Evolutionary conservation across 1,140 invertebrate genomes (phyloP).

Genomic region (Stegodyphus dumicola): DNA sequence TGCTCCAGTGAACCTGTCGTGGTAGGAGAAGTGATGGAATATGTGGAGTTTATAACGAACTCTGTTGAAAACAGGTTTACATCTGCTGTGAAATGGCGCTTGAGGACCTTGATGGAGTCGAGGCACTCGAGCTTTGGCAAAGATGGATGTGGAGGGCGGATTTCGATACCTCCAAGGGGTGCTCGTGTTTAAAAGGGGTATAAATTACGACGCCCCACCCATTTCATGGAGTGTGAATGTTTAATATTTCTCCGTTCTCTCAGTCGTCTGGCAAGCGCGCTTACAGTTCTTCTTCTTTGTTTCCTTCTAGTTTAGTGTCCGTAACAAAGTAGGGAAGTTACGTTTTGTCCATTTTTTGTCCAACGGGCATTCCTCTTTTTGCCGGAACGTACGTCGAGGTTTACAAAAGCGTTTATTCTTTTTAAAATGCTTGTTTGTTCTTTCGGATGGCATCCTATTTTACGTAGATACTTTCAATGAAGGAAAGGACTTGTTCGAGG

Average conservation of each 20-base stretch:
- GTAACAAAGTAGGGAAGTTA: too few species aligned
- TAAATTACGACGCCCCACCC: constrained; percentile 7
- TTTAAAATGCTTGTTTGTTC: too few species aligned
- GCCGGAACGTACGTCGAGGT: too few species aligned
- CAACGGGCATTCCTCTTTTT: too few species aligned
- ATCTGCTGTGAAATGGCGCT: constrained; percentile 53
- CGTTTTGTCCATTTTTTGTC: too few species aligned
- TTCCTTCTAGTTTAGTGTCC: too few species aligned
- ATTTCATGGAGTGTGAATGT: constrained; percentile 29
- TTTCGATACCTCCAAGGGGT: not conserved
- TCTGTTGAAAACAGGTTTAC: constrained; percentile 52
- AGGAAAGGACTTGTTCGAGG: too few species aligned
- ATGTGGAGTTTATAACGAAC: constrained; percentile 52
- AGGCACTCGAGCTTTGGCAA: constrained; percentile 1
- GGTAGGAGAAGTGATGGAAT: constrained; percentile 36
- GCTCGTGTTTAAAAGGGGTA: constrained; percentile 7
- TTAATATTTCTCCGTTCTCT: not conserved
- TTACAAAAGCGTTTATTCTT: too few species aligned
- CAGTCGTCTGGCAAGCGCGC: too few species aligned
- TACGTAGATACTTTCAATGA: too few species aligned
- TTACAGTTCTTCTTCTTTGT: too few species aligned
- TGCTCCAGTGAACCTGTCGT: constrained; percentile 32
- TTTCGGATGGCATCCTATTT: too few species aligned
- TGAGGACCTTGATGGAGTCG: constrained; percentile 21
- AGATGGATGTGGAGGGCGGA: constrained; percentile 30